Percentiles rank a stretch among this genome's conserved stretches.
Conservation (phyloP, 64 coral and sea anemone species). For the Porites australiensis region DNA sequence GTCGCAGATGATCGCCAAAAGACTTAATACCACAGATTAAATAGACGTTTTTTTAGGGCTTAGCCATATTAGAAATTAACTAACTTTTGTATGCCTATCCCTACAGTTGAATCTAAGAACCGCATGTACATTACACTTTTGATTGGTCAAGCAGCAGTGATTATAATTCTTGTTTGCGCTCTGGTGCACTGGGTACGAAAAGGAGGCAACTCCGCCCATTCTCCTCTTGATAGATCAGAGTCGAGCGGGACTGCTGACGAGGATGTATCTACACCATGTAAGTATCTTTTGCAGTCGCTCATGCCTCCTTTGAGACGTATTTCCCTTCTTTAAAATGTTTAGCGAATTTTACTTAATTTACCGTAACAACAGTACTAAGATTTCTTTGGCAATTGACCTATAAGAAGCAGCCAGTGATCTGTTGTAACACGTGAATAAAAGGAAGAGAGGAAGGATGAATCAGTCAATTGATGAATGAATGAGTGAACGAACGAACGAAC, state of each 20-base stretch:
- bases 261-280: not conserved
- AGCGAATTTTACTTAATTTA: no score
- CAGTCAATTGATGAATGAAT: no score
- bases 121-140: constrained; percentile 74
- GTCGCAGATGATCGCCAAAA: no score
- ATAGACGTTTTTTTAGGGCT: no score
- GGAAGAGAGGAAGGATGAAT: no score
- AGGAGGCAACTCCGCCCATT: constrained; percentile 1
- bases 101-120: constrained; percentile 10
- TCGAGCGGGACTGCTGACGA: constrained; percentile 3
- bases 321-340: no score
- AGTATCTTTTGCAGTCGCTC: not conserved
- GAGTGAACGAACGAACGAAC: no score
- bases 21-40: no score
- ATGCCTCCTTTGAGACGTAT: not conserved
- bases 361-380: no score
- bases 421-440: no score
- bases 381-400: no score
- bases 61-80: not conserved
- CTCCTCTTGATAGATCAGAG: constrained; percentile 18
- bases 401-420: no score
- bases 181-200: constrained; percentile 78
- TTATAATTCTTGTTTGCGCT: constrained; percentile 58
- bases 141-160: constrained; percentile 40
- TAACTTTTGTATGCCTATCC: not conserved